These are phyloP conservation scores for Smittia sp. DNA, from an alignment of 2,888 invertebrate species.

Conservation along the genomic window DNA sequence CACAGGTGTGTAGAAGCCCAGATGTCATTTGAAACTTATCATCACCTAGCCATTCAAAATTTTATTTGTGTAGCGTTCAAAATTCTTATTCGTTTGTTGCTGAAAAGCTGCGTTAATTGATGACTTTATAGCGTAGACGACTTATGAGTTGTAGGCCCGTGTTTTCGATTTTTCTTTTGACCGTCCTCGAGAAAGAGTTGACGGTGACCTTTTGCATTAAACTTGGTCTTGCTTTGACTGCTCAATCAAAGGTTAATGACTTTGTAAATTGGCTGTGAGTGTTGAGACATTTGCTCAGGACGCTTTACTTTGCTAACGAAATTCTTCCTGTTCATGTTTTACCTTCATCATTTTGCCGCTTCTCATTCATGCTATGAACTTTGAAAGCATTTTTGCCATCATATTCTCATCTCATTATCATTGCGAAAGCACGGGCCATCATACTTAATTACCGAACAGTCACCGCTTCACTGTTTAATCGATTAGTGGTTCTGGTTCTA, in stretches of 20 bases:
- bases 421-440: conserved; percentile 56
- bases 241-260: background rate
- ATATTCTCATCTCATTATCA: conserved; percentile 11
- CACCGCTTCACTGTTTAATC: conserved; percentile 51
- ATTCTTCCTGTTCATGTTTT: background rate
- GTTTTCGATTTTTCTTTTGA: conserved; percentile 50
- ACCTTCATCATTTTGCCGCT: background rate
- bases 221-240: background rate
- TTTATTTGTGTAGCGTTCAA: conserved; percentile 1
- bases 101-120: conserved; percentile 2
- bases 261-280: conserved; percentile 1
- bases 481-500: conserved; percentile 57
- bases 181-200: background rate
- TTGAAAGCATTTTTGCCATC: background rate
- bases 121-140: background rate
- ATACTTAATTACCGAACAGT: conserved; percentile 51
- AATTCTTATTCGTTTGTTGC: background rate
- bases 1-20: conserved; percentile 65
- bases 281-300: background rate
- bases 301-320: background rate
- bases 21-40: background rate
- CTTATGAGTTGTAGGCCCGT: conserved; percentile 49
- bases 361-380: background rate
- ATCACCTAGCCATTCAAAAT: background rate
- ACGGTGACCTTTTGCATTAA: background rate